phyloP scores from a whole-genome alignment of 2,797 vertebrate genomes.

The Propithecus perrieri region DNA sequence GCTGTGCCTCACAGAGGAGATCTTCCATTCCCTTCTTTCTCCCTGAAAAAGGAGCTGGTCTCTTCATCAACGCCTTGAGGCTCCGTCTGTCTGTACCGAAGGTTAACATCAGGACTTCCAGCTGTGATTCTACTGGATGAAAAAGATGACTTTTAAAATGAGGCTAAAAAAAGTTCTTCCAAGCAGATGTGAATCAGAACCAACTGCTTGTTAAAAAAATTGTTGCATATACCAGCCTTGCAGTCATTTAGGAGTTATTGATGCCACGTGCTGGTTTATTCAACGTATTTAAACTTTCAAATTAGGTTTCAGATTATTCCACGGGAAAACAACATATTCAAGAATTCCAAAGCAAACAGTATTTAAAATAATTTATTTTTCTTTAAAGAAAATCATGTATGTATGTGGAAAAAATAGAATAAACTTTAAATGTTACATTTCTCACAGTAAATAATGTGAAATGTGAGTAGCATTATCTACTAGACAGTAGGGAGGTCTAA shows the following conservation, averaged over 20 bases:
- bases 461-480: background rate
- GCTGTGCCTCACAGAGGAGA: background rate
- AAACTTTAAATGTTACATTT: background rate
- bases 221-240: background rate
- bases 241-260: background rate
- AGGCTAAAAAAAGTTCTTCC: background rate
- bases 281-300: background rate
- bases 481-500: background rate
- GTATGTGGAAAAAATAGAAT: background rate
- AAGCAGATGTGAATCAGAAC: background rate
- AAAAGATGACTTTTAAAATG: background rate
- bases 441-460: background rate
- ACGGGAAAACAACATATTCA: background rate
- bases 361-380: constrained; percentile 5
- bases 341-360: background rate
- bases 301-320: constrained; percentile 4
- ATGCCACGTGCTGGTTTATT: constrained; percentile 9
- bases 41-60: background rate
- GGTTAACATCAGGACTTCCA: background rate
- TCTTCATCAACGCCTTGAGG: background rate
- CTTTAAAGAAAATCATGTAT: background rate
- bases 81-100: background rate
- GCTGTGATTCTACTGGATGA: background rate
- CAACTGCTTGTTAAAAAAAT: background rate
- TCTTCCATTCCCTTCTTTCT: background rate